Base-by-base conservation (phyloP, 2,888 invertebrate species). In the Pyrrhia umbra region DNA sequence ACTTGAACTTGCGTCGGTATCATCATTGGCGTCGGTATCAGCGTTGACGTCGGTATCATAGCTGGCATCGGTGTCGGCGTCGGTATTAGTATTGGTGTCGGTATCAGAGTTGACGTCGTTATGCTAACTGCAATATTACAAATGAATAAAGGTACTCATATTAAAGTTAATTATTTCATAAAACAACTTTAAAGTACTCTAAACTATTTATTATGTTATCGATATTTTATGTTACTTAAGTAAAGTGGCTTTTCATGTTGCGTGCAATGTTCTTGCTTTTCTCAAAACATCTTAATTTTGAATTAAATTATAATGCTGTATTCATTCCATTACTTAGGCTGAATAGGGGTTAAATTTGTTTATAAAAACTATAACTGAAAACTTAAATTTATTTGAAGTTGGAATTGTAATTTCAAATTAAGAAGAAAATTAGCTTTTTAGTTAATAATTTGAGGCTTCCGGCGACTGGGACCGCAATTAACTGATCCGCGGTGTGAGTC, bases 211-310 rank as follows among this genome's bases (percentile, higher is more conserved):
- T 34, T 45, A 23, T 46, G 13, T 15, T 52, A 50, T 72, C 65
- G 39, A 40, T 73, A 73, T 34, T 50, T 21, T 8, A 23, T 37
- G 3, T 49, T 9, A 40, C 55, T 45, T 50, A 25, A 6, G 13
- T 37, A 34, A 73, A 68, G 56, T 68, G 67, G 15, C 25, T 73
- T 50, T 67, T 40, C 34, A 1, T 68, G 67, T 66, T 10, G 16
- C 20, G 30, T 46, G 45, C 39, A 39, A 27, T n/a, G 5, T 20
- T 20, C 15, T 1, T 0, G 46, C 9, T 15, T 18, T 34, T 52
- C 34, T 15, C n/a, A 37, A 37, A 15, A 37, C 15, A n/a, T 37
- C 8, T 37, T 37, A 37, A n/a, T 15, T 15, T 37, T 6, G 15
- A 37, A 37, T 37, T 34, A 34, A 34, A 34, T 34, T n/a, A 0